Evolutionary conservation across 1,140 invertebrate genomes (phyloP).

Genomic region (Anoplophora glabripennis): DNA sequence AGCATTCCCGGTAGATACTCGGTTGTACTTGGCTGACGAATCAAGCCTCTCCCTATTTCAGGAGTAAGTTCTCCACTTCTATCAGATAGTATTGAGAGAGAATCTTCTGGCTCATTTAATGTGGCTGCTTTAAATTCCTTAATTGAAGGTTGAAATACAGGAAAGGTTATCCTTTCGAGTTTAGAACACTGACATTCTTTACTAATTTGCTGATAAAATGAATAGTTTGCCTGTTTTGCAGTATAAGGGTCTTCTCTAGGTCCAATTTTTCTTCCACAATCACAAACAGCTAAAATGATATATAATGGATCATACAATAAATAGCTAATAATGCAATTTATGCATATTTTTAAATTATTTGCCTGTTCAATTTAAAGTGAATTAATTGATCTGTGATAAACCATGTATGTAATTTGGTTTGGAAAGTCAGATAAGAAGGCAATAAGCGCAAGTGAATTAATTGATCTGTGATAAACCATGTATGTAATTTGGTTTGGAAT

Average conservation of each 20-base stretch:
- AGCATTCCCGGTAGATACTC: slow-evolving; percentile 90
- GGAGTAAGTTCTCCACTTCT: slow-evolving; percentile 29
- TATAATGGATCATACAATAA: neutral
- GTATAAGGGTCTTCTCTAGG: slow-evolving; percentile 87
- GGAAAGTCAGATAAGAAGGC: no score
- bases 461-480: no score
- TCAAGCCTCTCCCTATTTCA: slow-evolving; percentile 45
- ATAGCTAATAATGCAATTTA: no score
- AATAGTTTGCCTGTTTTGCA: slow-evolving; percentile 78
- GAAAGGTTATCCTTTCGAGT: slow-evolving; percentile 60
- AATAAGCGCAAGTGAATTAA: no score
- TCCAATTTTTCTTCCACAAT: slow-evolving; percentile 84
- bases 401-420: no score
- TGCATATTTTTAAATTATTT: no score
- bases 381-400: no score
- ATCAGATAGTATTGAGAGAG: slow-evolving; percentile 35
- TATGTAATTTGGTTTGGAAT: no score
- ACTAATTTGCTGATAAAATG: slow-evolving; percentile 76
- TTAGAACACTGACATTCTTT: slow-evolving; percentile 72
- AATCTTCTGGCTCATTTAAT: slow-evolving; percentile 37
- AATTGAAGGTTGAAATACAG: slow-evolving; percentile 80
- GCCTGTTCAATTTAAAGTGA: no score
- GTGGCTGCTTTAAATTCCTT: slow-evolving; percentile 53
- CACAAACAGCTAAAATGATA: slow-evolving; percentile 65
- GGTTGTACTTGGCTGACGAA: slow-evolving; percentile 77